Percentiles rank a stretch among this genome's conserved stretches.
These are phyloP conservation scores for Misgurnus mizolepis DNA, from an alignment of 2,113 vertebrate genomes.

Conservation along the genomic window DNA sequence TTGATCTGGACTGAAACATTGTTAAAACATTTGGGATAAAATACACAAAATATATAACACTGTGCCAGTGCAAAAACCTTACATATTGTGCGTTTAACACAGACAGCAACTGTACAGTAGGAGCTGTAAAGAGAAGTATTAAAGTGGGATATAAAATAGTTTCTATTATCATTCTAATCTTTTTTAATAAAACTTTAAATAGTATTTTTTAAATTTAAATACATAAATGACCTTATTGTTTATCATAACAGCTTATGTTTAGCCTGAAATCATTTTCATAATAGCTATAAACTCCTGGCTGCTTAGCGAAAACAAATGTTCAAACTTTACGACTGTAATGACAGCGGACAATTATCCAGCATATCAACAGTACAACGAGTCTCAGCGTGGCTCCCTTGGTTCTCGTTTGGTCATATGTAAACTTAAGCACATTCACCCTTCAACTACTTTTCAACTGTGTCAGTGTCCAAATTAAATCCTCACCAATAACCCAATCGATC, in stretches of 20 bases:
- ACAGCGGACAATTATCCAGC: not conserved
- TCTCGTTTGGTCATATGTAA: not conserved
- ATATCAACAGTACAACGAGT: not conserved
- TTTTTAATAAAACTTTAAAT: not conserved
- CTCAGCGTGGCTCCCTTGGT: not conserved
- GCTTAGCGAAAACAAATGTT: constrained; percentile 26
- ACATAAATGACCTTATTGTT: constrained; percentile 41
- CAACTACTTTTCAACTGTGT: not conserved
- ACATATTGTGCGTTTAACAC: no score
- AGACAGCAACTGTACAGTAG: no score
- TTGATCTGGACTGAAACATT: no score
- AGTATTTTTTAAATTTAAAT: constrained; percentile 11
- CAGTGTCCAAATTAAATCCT: not conserved
- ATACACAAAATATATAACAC: no score
- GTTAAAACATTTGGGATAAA: no score
- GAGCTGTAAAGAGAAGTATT: no score
- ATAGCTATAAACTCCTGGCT: constrained; percentile 15
- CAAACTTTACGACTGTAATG: constrained; percentile 19
- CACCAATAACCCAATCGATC: not conserved
- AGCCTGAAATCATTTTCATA: constrained; percentile 33
- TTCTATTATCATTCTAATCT: no score
- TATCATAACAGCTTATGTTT: constrained; percentile 29
- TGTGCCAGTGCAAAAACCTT: no score
- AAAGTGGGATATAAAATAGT: no score
- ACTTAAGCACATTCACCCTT: not conserved